Evolutionary conservation across 1,140 invertebrate genomes (phyloP), one percentile per base, ranked within the genome.

Genomic region (Drosophila quadrilineata): DNA sequence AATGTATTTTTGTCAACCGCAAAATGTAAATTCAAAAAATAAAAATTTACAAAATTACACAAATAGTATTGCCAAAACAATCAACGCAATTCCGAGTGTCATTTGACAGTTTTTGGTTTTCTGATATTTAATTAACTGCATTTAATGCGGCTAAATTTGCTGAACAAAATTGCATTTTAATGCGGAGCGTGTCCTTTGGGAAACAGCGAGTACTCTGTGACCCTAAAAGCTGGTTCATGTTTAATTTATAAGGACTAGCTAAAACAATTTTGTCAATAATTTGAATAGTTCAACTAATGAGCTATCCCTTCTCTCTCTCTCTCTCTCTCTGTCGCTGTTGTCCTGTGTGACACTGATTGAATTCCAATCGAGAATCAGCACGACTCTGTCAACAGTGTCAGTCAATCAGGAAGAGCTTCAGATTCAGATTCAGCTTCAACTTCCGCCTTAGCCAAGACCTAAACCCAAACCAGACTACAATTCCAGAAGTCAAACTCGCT

Each of bases 281-380:
- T 53, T 77, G 58, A 82, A 84, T 82, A 12, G 59, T 28, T 46
- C 31, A 62, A 63, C 69, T 85, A 84, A 84, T 84, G 79, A 84
- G 74, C 67, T 65, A 24, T 16, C 26, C 59, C 26, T 63, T 63
- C n/a, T n/a, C n/a, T n/a, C n/a, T n/a, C n/a, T n/a, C n/a, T n/a
- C n/a, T n/a, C n/a, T n/a, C n/a, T n/a, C n/a, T n/a, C n/a, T n/a
- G n/a, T n/a, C n/a, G n/a, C n/a, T n/a, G n/a, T n/a, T n/a, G n/a
- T n/a, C n/a, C n/a, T n/a, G n/a, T n/a, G n/a, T 76, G 67, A 54
- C 70, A 46, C 59, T 79, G 74, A 85, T 85, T 74, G 79, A 40
- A 79, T 67, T 79, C 52, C 74, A 85, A 85, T 85, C 74, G 69
- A 77, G 46, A 48, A 14, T 8, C 28, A 6, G 19, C 9, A 26